phyloP scores from a whole-genome alignment of 2,888 invertebrate species.

The Dicycla oo region DNA sequence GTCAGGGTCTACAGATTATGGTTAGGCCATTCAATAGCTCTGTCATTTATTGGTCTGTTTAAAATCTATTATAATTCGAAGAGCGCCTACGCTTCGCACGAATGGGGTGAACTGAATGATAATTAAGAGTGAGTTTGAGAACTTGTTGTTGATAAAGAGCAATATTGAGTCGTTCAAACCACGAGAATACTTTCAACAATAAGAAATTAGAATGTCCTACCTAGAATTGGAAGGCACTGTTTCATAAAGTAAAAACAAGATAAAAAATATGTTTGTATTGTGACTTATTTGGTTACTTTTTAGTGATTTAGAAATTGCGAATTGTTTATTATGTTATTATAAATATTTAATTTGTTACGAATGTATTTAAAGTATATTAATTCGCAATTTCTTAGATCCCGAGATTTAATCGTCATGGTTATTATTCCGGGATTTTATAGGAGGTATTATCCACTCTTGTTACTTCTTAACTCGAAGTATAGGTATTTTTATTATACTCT shows the following conservation, averaged over 20 bases:
- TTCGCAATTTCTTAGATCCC: too few relatives aligned
- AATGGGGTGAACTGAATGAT: slow-evolving; percentile 37
- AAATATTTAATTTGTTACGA: too few relatives aligned
- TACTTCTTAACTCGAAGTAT: too few relatives aligned
- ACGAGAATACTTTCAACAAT: not conserved
- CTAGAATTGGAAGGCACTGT: not conserved
- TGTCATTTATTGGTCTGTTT: slow-evolving; percentile 25
- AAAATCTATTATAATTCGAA: slow-evolving; percentile 40
- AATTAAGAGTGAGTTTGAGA: slow-evolving; percentile 18
- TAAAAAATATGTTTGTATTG: not conserved
- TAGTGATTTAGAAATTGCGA: too few relatives aligned
- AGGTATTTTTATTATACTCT: too few relatives aligned
- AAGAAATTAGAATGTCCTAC: not conserved
- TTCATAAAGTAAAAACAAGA: not conserved
- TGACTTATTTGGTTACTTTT: not conserved
- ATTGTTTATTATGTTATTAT: too few relatives aligned
- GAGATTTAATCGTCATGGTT: too few relatives aligned
- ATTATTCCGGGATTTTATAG: too few relatives aligned
- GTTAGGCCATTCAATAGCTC: slow-evolving; percentile 35
- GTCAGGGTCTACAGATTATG: slow-evolving; percentile 56
- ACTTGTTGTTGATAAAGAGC: not conserved
- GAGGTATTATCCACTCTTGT: too few relatives aligned
- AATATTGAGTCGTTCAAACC: not conserved
- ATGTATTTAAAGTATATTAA: too few relatives aligned
- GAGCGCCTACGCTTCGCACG: slow-evolving; percentile 48